A percentile compares a stretch with the other conserved stretches of the same genome.
phyloP scores from a whole-genome alignment of 2,888 invertebrate genomes.

The Dicyrtoma fusca region DNA sequence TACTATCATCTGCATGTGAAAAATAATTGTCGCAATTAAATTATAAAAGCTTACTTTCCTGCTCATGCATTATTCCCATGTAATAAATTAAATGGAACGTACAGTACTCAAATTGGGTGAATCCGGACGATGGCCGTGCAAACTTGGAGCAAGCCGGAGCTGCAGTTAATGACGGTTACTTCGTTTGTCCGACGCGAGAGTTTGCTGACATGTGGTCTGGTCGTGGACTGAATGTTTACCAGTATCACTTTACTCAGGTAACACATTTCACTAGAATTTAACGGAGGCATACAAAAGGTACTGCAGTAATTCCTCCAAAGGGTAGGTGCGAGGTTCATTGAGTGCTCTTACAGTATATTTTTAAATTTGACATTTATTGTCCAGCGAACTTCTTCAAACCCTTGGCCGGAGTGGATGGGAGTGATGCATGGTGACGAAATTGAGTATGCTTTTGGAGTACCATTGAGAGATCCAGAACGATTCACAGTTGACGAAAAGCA shows the following conservation, averaged over 20 bases:
- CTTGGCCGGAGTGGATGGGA: constrained; percentile 50
- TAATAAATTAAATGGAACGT: not conserved
- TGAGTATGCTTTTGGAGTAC: constrained; percentile 42
- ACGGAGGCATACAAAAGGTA: no score
- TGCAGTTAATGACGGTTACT: constrained; percentile 43
- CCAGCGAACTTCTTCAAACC: constrained; percentile 43
- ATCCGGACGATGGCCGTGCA: constrained; percentile 44
- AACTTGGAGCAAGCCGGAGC: constrained; percentile 39
- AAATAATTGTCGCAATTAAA: not conserved
- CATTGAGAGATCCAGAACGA: constrained; percentile 1
- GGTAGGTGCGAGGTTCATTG: no score
- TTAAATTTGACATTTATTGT: no score
- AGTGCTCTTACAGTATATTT: no score
- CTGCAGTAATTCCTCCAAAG: no score
- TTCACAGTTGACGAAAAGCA: constrained; percentile 33
- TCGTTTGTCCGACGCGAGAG: constrained; percentile 42
- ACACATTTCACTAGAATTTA: no score
- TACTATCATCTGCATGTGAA: no score
- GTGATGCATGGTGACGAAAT: constrained; percentile 50
- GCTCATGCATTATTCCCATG: not conserved
- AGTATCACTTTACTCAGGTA: constrained; percentile 45
- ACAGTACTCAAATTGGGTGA: constrained; percentile 51
- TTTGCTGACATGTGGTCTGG: constrained; percentile 47
- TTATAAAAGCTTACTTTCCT: not conserved
- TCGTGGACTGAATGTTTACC: constrained; percentile 43